Evolutionary conservation across 2,888 invertebrate genomes (phyloP), one percentile per base, ranked within the genome.

Genomic region (Apotomis turbidana): DNA sequence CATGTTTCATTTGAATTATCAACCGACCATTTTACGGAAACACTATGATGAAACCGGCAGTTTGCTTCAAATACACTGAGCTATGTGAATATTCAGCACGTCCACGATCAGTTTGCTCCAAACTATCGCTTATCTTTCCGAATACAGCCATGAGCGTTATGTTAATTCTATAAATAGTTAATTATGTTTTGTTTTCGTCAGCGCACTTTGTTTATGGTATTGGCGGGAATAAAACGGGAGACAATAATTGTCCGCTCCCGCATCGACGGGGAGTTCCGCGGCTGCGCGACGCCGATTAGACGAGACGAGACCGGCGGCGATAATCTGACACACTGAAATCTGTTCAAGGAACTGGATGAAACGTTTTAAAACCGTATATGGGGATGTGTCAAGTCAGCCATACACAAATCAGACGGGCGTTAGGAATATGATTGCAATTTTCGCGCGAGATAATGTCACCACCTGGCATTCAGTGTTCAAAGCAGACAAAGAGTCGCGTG

Each of bases 161-260:
- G 41, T 46, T 46, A 61, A 46, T 61, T 61, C 12, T 36, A 36
- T 62, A 46, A 51, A 38, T 51, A 36, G 6, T 15, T 70, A 36
- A n/a, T 15, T 70, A 10, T 13, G 10, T 70, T 70, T 68, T 60
- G 63, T 68, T 71, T 58, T 55, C 54, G 62, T 66, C 68, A 68
- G 55, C 63, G 59, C 60, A 73, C 73, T 68, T 72, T 71, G 63
- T 73, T 71, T 66, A 71, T 61, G 68, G 13, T 63, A 62, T 67
- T 15, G 12, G 59, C 12, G 77, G 79, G 83, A 83, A 80, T 84
- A 84, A 84, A 84, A 86, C 80, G 71, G 75, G 72, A 78, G 77
- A 78, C 81, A 82, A 83, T 84, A 82, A 81, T 77, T 78, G 76
- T 74, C 78, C 74, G 75, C 80, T 82, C 84, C 80, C 78, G 75